phyloP scores from a whole-genome alignment of 2,888 invertebrate species.

The Atethmia centrago region DNA sequence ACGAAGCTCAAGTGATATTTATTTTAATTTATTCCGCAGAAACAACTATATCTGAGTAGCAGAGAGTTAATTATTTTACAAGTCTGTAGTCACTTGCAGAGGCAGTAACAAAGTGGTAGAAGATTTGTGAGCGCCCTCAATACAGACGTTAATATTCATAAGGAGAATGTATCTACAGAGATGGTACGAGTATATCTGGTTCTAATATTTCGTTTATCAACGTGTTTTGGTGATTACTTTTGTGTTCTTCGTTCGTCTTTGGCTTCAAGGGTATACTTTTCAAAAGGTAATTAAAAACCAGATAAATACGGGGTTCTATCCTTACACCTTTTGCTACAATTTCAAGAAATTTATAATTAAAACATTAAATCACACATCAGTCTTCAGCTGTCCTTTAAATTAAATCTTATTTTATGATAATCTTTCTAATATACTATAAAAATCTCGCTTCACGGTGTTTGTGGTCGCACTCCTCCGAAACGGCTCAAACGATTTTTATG shows the following conservation, averaged over 20 bases:
- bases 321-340: neutral
- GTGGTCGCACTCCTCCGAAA: no score
- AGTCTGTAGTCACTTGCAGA: constrained; percentile 69
- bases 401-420: no score
- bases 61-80: constrained; percentile 73
- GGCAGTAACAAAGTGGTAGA: constrained; percentile 78
- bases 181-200: constrained; percentile 18
- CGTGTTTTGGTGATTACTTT: constrained; percentile 18
- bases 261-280: neutral
- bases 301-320: neutral
- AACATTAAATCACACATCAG: no score
- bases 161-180: constrained; percentile 47
- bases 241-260: neutral
- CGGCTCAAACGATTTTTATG: no score
- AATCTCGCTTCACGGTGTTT: no score
- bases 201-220: constrained; percentile 31
- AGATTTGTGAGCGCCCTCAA: constrained; percentile 78
- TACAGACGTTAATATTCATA: constrained; percentile 72
- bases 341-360: no score
- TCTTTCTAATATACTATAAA: no score
- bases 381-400: no score
- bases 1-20: constrained; percentile 64
- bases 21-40: constrained; percentile 73
- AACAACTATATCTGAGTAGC: constrained; percentile 69
- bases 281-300: neutral